These are phyloP conservation scores for Bemisia tabaci DNA, from an alignment of 1,140 invertebrate genomes.

Conservation along the genomic window DNA sequence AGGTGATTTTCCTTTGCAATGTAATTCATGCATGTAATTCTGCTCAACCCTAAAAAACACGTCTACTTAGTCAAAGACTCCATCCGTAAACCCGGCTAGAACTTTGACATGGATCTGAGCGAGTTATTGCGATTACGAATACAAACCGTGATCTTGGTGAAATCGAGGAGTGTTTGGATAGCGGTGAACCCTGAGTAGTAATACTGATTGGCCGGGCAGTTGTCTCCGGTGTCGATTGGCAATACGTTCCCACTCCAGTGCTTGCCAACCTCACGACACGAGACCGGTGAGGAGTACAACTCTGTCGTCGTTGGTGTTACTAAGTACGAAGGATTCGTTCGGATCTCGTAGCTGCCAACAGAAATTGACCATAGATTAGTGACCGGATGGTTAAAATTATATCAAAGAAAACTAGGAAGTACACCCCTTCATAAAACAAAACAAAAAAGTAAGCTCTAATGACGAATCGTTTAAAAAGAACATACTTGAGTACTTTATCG, in stretches of 20 bases:
- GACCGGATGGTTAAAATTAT: no score
- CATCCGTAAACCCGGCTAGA: no score
- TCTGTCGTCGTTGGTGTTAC: constrained; percentile 46
- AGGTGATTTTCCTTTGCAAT: no score
- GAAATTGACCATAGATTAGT: no score
- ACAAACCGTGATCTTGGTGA: constrained; percentile 55
- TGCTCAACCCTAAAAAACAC: no score
- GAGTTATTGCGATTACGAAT: no score
- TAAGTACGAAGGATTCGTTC: constrained; percentile 48
- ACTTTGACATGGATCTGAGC: no score
- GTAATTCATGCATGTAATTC: no score
- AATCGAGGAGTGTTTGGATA: constrained; percentile 53
- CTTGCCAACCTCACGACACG: constrained; percentile 44
- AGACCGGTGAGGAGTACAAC: constrained; percentile 45
- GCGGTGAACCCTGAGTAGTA: constrained; percentile 58
- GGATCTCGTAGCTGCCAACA: constrained; percentile 45
- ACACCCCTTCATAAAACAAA: not conserved
- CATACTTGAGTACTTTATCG: constrained; percentile 6
- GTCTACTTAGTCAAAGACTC: no score
- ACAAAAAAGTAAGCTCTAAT: not conserved
- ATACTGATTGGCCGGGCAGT: constrained; percentile 58
- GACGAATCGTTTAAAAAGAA: not conserved
- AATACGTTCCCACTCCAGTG: constrained; percentile 37
- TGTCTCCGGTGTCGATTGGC: constrained; percentile 28
- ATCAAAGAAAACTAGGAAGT: not conserved